Evolutionary conservation across 1,140 invertebrate genomes (phyloP).

Genomic region (Plutomurus gul): DNA sequence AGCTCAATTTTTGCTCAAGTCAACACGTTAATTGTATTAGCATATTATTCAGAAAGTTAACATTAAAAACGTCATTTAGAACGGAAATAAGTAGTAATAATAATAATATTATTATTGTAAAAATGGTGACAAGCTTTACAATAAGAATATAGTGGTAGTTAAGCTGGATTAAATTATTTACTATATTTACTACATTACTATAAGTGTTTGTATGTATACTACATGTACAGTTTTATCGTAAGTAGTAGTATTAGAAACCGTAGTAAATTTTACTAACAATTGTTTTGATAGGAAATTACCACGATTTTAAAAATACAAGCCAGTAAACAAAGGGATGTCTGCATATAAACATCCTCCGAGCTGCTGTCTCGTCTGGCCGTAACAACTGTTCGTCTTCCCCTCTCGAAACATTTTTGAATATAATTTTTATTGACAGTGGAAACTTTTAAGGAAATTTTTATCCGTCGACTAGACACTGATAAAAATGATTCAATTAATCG

Average conservation of each 20-base stretch:
- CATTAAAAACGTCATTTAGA: no score
- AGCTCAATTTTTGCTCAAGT: no score
- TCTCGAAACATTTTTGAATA: slow-evolving; percentile 1
- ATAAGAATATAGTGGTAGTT: background rate
- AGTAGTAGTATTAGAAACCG: background rate
- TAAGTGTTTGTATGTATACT: slow-evolving; percentile 11
- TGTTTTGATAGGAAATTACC: background rate
- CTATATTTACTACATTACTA: background rate
- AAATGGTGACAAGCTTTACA: background rate
- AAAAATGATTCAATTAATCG: background rate
- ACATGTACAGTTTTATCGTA: background rate
- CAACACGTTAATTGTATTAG: no score
- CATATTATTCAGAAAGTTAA: no score
- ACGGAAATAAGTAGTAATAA: background rate
- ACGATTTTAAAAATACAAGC: background rate
- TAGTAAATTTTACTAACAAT: background rate
- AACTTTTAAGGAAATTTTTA: background rate
- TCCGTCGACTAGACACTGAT: background rate
- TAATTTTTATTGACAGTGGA: no score
- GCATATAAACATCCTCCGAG: background rate
- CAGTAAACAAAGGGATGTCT: background rate
- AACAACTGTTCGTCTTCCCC: background rate
- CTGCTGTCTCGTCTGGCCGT: no score
- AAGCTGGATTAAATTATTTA: background rate
- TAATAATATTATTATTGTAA: background rate